A percentile compares a stretch with the other conserved stretches of the same genome.
Evolutionary conservation across 30 jellyfish, hydroid and myxozoan genomes (phyloP).

Genomic region (Haliclystus octoradiatus): DNA sequence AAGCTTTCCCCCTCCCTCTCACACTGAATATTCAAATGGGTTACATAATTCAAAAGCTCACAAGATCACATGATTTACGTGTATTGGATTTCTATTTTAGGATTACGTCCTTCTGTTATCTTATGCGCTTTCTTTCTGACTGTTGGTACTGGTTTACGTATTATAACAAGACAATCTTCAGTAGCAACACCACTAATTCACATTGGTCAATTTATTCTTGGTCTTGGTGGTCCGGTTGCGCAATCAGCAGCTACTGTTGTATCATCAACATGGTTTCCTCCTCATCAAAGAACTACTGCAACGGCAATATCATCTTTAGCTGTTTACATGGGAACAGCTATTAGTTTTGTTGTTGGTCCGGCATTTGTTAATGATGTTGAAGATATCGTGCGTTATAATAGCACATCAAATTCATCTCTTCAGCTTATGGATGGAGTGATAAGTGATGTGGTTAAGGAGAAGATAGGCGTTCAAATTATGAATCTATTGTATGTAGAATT

Average conservation of each 20-base stretch:
- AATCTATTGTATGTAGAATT: conserved; percentile 59
- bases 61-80: no score
- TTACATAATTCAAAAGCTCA: no score
- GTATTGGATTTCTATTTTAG: conserved; percentile 20
- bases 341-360: conserved; percentile 95
- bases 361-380: conserved; percentile 58
- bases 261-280: conserved; percentile 97
- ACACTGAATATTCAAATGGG: no score
- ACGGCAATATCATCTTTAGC: conserved; percentile 97
- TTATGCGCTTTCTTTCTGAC: conserved; percentile 50
- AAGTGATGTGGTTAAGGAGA: conserved; percentile 2
- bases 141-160: conserved; percentile 76
- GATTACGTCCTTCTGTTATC: conserved; percentile 53
- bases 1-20: no score
- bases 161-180: conserved; percentile 51
- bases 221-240: conserved; percentile 95
- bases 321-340: conserved; percentile 86
- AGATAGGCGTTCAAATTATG: conserved; percentile 57
- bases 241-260: conserved; percentile 94
- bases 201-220: conserved; percentile 84
- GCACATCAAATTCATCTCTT: not conserved
- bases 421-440: not conserved
- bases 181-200: conserved; percentile 87
- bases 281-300: conserved; percentile 94
- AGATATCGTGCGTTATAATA: not conserved